These are phyloP conservation scores for Pseudomyrmex pallidus DNA, from an alignment of 1,140 invertebrate species.

Conservation along the genomic window DNA sequence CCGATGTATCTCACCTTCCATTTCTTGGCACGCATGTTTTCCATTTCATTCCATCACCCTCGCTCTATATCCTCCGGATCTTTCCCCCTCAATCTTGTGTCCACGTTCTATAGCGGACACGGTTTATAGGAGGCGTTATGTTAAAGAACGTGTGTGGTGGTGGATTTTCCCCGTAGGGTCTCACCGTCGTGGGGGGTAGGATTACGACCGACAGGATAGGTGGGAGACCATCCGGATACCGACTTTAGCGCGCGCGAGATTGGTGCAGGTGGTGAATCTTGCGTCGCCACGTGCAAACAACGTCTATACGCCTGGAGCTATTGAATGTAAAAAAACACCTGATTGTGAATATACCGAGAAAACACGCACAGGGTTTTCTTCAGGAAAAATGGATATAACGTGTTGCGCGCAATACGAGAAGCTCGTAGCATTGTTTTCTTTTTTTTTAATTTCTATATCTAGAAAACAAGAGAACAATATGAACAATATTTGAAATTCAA, in stretches of 20 bases:
- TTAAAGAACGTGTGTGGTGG: neutral
- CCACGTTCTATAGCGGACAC: neutral
- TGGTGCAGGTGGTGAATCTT: constrained; percentile 10
- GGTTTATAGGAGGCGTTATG: constrained; percentile 14
- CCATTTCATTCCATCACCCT: neutral
- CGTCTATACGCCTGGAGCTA: neutral
- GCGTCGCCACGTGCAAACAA: constrained; percentile 36
- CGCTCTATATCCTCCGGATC: neutral
- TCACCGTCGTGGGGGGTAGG: neutral
- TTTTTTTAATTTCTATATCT: too few relatives aligned
- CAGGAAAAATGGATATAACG: too few relatives aligned
- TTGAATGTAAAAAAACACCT: constrained; percentile 8
- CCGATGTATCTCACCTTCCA: neutral
- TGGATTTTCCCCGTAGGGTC: neutral
- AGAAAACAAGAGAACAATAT: too few relatives aligned
- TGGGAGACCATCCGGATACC: neutral
- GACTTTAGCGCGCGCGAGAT: constrained; percentile 14
- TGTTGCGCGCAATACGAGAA: too few relatives aligned
- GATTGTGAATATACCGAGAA: too few relatives aligned
- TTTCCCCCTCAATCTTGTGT: neutral
- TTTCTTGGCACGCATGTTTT: constrained; percentile 1
- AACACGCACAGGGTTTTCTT: too few relatives aligned
- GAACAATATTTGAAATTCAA: too few relatives aligned
- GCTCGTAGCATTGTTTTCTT: too few relatives aligned
- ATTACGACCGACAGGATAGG: constrained; percentile 41